Conservation (phyloP, 2,888 invertebrate species). For the Sarcophaga subvicina region DNA sequence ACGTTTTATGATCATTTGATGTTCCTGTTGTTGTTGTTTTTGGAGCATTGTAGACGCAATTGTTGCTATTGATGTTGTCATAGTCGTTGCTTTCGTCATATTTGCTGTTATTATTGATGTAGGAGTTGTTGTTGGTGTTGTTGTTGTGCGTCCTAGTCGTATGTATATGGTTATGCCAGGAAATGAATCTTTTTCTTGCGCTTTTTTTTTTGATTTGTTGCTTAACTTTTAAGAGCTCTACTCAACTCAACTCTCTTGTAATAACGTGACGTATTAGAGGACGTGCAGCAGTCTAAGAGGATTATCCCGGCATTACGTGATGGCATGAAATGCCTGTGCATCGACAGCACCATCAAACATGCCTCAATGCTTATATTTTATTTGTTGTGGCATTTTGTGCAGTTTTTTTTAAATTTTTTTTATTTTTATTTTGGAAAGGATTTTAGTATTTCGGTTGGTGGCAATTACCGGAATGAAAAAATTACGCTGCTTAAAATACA, state of each 20-base stretch:
- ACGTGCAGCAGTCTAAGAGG: conserved; percentile 39
- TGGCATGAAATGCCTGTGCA: conserved; percentile 49
- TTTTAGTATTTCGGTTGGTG: conserved; percentile 37
- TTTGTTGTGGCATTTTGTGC: neutral
- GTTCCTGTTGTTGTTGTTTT: conserved; percentile 36
- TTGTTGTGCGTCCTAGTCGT: neutral
- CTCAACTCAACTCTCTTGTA: neutral
- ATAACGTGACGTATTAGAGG: neutral
- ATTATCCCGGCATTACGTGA: conserved; percentile 61
- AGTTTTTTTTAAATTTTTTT: too few relatives aligned
- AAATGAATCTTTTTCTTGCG: conserved; percentile 60
- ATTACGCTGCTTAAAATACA: conserved; percentile 34
- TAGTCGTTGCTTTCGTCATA: conserved; percentile 27
- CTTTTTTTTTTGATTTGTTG: neutral
- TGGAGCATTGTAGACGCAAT: conserved; percentile 19
- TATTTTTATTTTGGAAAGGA: conserved; percentile 34
- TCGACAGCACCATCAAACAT: conserved; percentile 49
- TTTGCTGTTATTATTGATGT: conserved; percentile 37
- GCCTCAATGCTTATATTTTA: conserved; percentile 19
- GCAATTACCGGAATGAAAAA: conserved; percentile 50
- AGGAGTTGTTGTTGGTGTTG: conserved; percentile 4
- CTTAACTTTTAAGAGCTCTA: neutral
- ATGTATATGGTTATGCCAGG: conserved; percentile 35
- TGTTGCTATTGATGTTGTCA: neutral
- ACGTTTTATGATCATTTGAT: conserved; percentile 63